phyloP scores from a whole-genome alignment of 2,888 invertebrate genomes.

The Troglohyphantes excavatus region DNA sequence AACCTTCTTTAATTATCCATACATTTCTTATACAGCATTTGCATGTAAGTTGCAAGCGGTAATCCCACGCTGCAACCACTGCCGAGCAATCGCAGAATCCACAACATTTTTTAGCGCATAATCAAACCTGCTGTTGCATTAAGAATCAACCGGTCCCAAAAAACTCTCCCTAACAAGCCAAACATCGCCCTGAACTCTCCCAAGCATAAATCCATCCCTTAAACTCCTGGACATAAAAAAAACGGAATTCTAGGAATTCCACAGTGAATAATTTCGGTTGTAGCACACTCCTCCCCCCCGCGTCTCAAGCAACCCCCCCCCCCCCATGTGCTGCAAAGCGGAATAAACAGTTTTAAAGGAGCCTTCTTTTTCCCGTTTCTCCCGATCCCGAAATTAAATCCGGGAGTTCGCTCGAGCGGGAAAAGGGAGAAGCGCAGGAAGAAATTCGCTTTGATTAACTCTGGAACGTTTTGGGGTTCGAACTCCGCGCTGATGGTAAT shows the following conservation, averaged over 20 bases:
- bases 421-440: conserved; percentile 6
- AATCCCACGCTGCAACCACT: neutral
- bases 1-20: no score
- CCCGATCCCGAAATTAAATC: conserved; percentile 55
- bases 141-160: neutral
- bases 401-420: conserved; percentile 35
- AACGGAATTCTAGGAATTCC: neutral
- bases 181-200: neutral
- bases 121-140: neutral
- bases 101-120: neutral
- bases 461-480: conserved; percentile 23
- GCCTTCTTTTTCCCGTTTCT: conserved; percentile 28
- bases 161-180: neutral
- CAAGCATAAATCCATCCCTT: neutral
- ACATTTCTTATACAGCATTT: no score
- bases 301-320: conserved; percentile 6
- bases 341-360: conserved; percentile 62
- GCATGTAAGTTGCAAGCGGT: no score
- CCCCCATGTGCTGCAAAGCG: conserved; percentile 29
- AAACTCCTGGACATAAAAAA: neutral
- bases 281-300: neutral
- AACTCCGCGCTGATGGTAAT: conserved; percentile 12
- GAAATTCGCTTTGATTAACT: conserved; percentile 66
- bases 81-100: neutral
- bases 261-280: neutral